Evolutionary conservation across 2,888 invertebrate species (phyloP), one percentile per base, ranked within the genome.

Genomic region (Fabriciana adippe): DNA sequence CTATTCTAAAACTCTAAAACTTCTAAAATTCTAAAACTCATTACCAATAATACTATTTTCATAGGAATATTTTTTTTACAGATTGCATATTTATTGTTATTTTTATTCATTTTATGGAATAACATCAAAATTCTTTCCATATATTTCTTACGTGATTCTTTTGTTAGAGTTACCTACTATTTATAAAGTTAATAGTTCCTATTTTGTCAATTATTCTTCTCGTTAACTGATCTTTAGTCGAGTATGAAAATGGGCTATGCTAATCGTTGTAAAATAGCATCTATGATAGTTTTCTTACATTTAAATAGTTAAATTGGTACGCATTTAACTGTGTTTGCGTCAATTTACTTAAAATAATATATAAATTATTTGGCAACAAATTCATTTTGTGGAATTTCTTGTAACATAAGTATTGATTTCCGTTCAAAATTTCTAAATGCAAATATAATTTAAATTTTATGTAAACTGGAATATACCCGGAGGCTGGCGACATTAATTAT

Each of bases 221-320:
- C 55, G 59, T 60, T 66, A 66, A 51, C 54, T 69, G 67, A 60
- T 59, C 59, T 13, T 47, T 15, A 57, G 48, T 62, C 66, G 66
- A 69, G 18, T 50, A 56, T 63, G 16, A 59, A 65, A 61, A 60
- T 65, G 48, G 55, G 1, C 53, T 55, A 35, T 61, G 18, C 35
- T 11, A 41, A 61, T 66, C 47, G 21, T 60, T 48, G 4, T 14
- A 26, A 18, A 54, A 54, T 48, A 59, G 4, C 6, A 6, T 53
- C 5, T 13, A 21, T 26, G 8, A 53, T 13, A 53, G 6, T 6
- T 41, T 41, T 41, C 8, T 21, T 18, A 6, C 8, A 51, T 51
- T 16, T 6, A 51, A 41, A 31, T 51, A 51, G 2, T 50, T 50
- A 50, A 51, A 31, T 14, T 6, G 13, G 48, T 15, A 61, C 41